Percentiles rank a stretch among this genome's conserved stretches.
These are phyloP conservation scores for Oreortyx pictus DNA, from an alignment of 2,797 vertebrate genomes.

Conservation along the genomic window DNA sequence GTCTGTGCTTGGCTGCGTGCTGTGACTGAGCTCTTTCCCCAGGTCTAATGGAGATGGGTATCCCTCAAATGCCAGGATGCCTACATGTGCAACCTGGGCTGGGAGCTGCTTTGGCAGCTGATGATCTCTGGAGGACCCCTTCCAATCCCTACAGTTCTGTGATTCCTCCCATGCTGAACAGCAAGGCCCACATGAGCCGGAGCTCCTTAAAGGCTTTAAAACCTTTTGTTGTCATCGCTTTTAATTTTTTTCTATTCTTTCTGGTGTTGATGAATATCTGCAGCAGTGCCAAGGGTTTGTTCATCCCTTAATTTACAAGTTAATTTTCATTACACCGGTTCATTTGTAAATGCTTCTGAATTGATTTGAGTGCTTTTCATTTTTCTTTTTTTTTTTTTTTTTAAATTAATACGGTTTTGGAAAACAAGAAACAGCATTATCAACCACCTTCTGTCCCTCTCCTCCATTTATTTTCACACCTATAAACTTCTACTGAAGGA, in stretches of 20 bases:
- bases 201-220: neutral
- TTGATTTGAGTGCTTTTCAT: neutral
- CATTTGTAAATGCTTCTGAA: neutral
- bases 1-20: neutral
- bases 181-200: neutral
- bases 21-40: neutral
- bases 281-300: neutral
- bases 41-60: neutral
- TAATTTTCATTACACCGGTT: neutral
- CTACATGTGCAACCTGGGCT: neutral
- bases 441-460: neutral
- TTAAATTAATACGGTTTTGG: neutral
- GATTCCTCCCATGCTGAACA: neutral
- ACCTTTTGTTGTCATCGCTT: neutral
- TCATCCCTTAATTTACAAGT: neutral
- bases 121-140: neutral
- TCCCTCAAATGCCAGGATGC: neutral
- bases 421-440: neutral
- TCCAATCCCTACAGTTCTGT: neutral
- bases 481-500: conserved; percentile 4
- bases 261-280: neutral
- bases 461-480: conserved; percentile 2
- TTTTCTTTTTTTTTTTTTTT: neutral
- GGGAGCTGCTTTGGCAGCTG: neutral
- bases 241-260: neutral